Base-by-base conservation (phyloP, 2,888 invertebrate genomes). In the Priocnemis perturbator region DNA sequence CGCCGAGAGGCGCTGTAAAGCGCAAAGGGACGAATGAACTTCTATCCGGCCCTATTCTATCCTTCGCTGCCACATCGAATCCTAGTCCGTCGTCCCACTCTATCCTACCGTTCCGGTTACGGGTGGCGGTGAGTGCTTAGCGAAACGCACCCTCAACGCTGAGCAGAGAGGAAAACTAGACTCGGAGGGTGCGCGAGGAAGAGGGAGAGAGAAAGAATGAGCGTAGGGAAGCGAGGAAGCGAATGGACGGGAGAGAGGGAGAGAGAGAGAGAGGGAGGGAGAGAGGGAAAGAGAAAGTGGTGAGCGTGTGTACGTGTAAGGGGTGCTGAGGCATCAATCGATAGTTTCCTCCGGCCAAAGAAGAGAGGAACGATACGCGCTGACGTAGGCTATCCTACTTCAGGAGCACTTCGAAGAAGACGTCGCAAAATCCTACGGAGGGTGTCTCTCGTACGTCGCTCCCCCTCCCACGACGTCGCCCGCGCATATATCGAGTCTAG, bases 251-350 rank as follows among this genome's bases (percentile, higher is more conserved):
- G 72, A 64, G 64, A 58, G 37, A 66, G 70, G 52, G n/a, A 37
- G 45, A 30, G 44, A 26, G 26, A 48, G 55, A 30, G 52, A 21
- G 55, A n/a, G n/a, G n/a, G 48, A 59, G 64, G 59, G 50, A 50
- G 58, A 67, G 20, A 15, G 37, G 57, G 20, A 37, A 67, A 59
- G 48, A 69, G 74, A 71, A 75, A 68, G 69, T 65, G 63, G 64
- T 60, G 71, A 69, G 69, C 60, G 71, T 74, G 76, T 71, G 64
- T 66, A 68, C 69, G 58, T 63, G 76, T 68, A 69, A 76, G 69
- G 76, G 76, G 76, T 78, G 81, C 77, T 80, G 75, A 77, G 81
- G 82, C 81, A 77, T 81, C 81, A 81, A 84, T 85, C 84, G 85
- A 85, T 85, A 85, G 78, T 78, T 81, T 82, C 82, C 81, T 83